A percentile compares a stretch with the other conserved stretches of the same genome.
phyloP scores from a whole-genome alignment of 2,113 vertebrate species.

The Sorex araneus region DNA sequence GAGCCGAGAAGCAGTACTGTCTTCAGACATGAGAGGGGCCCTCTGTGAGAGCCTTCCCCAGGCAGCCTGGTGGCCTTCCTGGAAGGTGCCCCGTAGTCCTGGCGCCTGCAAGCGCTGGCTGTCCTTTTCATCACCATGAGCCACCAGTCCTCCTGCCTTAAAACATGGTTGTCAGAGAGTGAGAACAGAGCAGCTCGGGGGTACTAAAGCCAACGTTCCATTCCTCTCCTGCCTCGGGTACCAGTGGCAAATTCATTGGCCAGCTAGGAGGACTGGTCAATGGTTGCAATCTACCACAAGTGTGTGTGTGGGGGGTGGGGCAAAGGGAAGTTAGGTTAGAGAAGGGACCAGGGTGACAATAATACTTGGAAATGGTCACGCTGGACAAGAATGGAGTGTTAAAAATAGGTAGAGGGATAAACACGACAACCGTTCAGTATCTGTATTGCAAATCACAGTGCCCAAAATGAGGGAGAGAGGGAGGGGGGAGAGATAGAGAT shows the following conservation, averaged over 20 bases:
- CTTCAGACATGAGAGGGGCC: constrained; percentile 62
- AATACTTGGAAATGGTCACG: no score
- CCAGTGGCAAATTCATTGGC: not conserved
- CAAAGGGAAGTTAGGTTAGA: no score
- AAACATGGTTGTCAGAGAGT: constrained; percentile 38
- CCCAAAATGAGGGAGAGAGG: no score
- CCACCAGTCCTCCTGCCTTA: constrained; percentile 54
- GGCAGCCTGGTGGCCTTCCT: constrained; percentile 5
- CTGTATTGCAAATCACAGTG: no score
- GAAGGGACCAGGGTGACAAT: no score
- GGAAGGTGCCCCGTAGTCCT: constrained; percentile 42
- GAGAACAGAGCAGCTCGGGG: not conserved
- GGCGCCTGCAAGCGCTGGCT: constrained; percentile 39
- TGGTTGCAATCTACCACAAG: no score
- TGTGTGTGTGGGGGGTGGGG: no score
- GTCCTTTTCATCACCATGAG: constrained; percentile 57
- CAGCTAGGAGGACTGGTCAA: not conserved
- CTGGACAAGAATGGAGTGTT: no score
- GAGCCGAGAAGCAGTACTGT: not conserved
- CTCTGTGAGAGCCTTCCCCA: constrained; percentile 31
- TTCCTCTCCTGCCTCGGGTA: not conserved
- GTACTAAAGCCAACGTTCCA: constrained; percentile 6
- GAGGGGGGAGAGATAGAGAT: no score
- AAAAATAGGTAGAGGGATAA: no score
- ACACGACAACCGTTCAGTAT: no score